Evolutionary conservation across 2,113 vertebrate species (phyloP).

Genomic region (Oreochromis tanganicae): DNA sequence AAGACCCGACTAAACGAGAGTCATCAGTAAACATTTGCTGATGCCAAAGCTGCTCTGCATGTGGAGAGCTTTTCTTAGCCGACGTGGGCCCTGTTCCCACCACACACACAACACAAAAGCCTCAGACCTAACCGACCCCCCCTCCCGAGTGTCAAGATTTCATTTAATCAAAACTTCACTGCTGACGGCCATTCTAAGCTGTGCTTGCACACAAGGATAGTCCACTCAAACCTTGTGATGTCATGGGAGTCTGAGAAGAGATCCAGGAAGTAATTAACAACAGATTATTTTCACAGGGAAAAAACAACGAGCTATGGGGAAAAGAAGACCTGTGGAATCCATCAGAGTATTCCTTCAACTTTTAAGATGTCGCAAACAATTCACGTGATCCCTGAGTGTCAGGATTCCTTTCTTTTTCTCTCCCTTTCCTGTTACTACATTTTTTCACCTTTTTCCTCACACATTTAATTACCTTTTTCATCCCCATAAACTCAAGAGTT

Average conservation of each 20-base stretch:
- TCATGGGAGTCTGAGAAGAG: slow-evolving; percentile 37
- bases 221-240: slow-evolving; percentile 31
- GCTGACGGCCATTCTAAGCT: slow-evolving; percentile 30
- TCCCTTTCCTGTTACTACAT: background rate
- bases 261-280: slow-evolving; percentile 52
- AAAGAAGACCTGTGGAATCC: slow-evolving; percentile 41
- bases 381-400: background rate
- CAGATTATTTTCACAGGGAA: slow-evolving; percentile 46
- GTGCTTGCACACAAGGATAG: background rate
- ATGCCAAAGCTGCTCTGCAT: slow-evolving; percentile 54
- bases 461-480: background rate
- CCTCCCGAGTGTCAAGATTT: slow-evolving; percentile 23
- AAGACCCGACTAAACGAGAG: slow-evolving; percentile 16
- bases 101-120: slow-evolving; percentile 40
- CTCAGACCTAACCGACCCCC: slow-evolving; percentile 39
- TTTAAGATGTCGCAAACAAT: slow-evolving; percentile 1
- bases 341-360: slow-evolving; percentile 17
- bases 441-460: background rate
- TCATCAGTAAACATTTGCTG: slow-evolving; percentile 8
- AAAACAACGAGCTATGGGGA: background rate
- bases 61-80: slow-evolving; percentile 53
- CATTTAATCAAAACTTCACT: slow-evolving; percentile 47
- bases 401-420: background rate
- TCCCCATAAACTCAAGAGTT: slow-evolving; percentile 20
- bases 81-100: slow-evolving; percentile 47